These are phyloP conservation scores for Tricholauxania praeusta DNA, from an alignment of 2,888 invertebrate species.

Conservation along the genomic window DNA sequence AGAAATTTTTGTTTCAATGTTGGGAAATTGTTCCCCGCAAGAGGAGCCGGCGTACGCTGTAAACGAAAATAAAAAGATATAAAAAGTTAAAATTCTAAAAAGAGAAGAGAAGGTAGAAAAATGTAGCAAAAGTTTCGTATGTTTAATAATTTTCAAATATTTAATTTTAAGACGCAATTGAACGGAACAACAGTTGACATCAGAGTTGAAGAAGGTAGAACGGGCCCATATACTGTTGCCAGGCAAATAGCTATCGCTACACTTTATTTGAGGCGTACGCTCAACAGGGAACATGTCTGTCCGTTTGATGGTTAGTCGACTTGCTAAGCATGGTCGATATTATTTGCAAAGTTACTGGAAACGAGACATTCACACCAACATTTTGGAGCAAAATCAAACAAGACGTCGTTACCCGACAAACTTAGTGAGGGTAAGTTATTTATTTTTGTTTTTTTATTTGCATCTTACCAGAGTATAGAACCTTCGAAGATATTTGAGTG, in stretches of 20 bases:
- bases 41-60: slow-evolving; percentile 2
- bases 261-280: neutral
- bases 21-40: neutral
- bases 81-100: neutral
- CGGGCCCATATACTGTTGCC: too few relatives aligned
- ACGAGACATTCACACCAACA: slow-evolving; percentile 70
- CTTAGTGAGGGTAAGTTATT: slow-evolving; percentile 57
- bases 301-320: slow-evolving; percentile 70
- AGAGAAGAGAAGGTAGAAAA: neutral
- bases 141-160: neutral
- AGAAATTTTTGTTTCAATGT: slow-evolving; percentile 14
- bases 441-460: neutral
- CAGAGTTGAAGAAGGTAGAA: too few relatives aligned
- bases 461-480: too few relatives aligned
- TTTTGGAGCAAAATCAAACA: slow-evolving; percentile 66
- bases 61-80: slow-evolving; percentile 13
- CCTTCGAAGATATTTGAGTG: too few relatives aligned
- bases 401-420: slow-evolving; percentile 60
- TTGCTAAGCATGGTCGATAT: slow-evolving; percentile 74
- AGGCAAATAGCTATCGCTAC: neutral
- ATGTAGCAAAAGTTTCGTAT: neutral
- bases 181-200: too few relatives aligned
- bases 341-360: slow-evolving; percentile 70
- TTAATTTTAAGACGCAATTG: neutral
- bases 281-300: slow-evolving; percentile 69